Evolutionary conservation across 2,113 vertebrate genomes (phyloP).

Genomic region (Nerophis ophidion): DNA sequence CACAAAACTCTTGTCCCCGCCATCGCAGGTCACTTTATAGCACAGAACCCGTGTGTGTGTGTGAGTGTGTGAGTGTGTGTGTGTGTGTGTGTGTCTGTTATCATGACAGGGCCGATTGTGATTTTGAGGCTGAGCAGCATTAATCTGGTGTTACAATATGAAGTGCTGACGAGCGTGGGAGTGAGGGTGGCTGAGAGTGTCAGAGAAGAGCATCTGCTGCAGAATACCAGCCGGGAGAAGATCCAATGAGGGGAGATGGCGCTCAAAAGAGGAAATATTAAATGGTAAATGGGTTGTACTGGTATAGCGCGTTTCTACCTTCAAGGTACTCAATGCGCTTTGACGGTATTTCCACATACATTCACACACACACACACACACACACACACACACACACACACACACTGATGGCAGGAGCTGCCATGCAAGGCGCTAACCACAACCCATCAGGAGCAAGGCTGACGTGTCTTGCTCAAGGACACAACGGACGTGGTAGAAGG

Average conservation of each 20-base stretch:
- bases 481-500: too few species aligned
- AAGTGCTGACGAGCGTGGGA: conserved; percentile 46
- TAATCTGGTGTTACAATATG: conserved; percentile 52
- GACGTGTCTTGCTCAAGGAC: too few species aligned
- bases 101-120: conserved; percentile 48
- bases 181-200: background rate
- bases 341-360: too few species aligned
- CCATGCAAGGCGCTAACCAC: too few species aligned
- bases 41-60: conserved; percentile 13
- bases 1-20: conserved; percentile 1
- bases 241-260: conserved; percentile 22
- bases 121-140: conserved; percentile 50
- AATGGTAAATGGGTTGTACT: too few species aligned
- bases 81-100: conserved; percentile 12
- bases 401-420: too few species aligned
- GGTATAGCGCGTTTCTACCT: too few species aligned
- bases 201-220: background rate
- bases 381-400: too few species aligned
- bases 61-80: conserved; percentile 11
- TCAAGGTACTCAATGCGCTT: too few species aligned
- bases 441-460: too few species aligned
- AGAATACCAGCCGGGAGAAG: conserved; percentile 25
- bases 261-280: conserved; percentile 3
- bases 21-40: conserved; percentile 41
- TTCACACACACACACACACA: too few species aligned